A percentile compares a stretch with the other conserved stretches of the same genome.
Evolutionary conservation across 2,888 invertebrate genomes (phyloP).

Genomic region (Raillietiella orientalis): DNA sequence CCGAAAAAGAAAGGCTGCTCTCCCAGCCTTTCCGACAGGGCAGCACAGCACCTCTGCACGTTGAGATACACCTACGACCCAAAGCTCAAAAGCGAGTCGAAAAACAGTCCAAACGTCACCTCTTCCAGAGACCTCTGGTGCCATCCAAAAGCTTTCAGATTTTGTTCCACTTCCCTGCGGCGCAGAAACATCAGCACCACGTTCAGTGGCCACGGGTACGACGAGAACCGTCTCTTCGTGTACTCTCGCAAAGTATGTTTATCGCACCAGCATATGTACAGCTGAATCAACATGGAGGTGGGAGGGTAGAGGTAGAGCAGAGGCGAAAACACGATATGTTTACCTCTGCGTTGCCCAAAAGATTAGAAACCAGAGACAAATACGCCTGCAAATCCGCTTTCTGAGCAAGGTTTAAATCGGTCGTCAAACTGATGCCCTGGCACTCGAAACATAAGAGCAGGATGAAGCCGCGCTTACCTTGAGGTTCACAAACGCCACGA

Average conservation of each 20-base stretch:
- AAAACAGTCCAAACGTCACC: constrained; percentile 15
- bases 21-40: constrained; percentile 49
- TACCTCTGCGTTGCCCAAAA: constrained; percentile 67
- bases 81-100: constrained; percentile 1
- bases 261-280: constrained; percentile 63
- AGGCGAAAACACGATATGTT: constrained; percentile 6
- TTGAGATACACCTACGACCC: constrained; percentile 18
- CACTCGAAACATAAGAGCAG: constrained; percentile 6
- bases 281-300: constrained; percentile 21
- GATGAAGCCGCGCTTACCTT: constrained; percentile 19
- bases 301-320: background rate
- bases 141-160: constrained; percentile 49
- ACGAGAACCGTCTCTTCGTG: constrained; percentile 49
- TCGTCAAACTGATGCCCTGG: constrained; percentile 36
- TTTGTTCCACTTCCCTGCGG: constrained; percentile 27
- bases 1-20: constrained; percentile 47
- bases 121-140: constrained; percentile 38
- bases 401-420: constrained; percentile 31
- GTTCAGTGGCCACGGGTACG: constrained; percentile 76
- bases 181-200: constrained; percentile 44
- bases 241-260: constrained; percentile 40
- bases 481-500: constrained; percentile 54
- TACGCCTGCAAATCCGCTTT: constrained; percentile 77
- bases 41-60: constrained; percentile 55
- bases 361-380: constrained; percentile 58